A percentile compares a stretch with the other conserved stretches of the same genome.
Conservation (phyloP, 2,113 vertebrate genomes). For the Mustela lutreola region DNA sequence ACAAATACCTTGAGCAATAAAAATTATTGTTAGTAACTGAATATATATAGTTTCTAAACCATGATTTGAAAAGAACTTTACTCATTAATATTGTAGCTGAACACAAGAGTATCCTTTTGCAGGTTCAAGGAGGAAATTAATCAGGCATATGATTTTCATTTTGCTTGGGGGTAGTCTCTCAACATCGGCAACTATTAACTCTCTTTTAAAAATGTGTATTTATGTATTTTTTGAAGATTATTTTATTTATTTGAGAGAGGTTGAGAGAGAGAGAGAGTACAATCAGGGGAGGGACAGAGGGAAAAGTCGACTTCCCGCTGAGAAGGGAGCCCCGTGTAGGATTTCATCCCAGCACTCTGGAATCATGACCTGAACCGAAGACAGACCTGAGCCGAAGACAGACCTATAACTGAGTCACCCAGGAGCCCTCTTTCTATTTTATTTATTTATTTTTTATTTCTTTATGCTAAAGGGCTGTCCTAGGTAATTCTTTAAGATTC, state of each 20-base stretch:
- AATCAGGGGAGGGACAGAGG: neutral
- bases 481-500: neutral
- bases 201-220: neutral
- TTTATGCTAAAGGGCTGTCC: neutral
- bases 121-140: neutral
- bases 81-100: neutral
- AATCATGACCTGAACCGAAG: neutral
- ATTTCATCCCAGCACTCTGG: neutral
- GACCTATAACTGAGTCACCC: neutral
- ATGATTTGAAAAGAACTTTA: neutral
- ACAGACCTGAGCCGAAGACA: neutral
- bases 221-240: neutral
- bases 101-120: neutral
- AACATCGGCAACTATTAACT: neutral
- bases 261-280: neutral
- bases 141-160: neutral
- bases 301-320: neutral
- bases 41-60: neutral
- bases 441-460: neutral
- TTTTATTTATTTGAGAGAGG: too few relatives aligned
- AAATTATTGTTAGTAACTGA: neutral
- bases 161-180: neutral
- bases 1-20: neutral
- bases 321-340: neutral
- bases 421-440: neutral